Evolutionary conservation across 1,140 invertebrate species (phyloP).

Genomic region (Drosophila watanabei): DNA sequence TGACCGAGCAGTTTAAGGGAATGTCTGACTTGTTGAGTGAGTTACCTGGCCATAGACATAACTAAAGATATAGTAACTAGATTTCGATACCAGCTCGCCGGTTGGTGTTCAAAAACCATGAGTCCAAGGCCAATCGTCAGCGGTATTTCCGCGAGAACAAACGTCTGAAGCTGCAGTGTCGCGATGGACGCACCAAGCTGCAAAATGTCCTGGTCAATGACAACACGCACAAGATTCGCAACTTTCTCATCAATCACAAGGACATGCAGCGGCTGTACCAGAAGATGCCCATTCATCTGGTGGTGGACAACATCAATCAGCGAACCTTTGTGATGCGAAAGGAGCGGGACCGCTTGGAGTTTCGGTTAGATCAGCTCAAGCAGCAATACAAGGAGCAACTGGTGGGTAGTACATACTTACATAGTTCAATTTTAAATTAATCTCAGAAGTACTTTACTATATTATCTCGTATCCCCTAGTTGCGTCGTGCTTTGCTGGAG

Average conservation of each 20-base stretch:
- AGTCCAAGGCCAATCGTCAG: conserved; percentile 68
- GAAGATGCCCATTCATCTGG: conserved; percentile 76
- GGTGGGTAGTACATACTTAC: conserved; percentile 22
- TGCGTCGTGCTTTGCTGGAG: conserved; percentile 61
- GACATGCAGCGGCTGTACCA: conserved; percentile 79
- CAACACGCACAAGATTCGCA: conserved; percentile 69
- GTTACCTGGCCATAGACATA: not conserved
- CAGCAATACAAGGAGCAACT: conserved; percentile 53
- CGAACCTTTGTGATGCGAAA: conserved; percentile 81
- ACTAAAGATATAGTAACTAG: not conserved
- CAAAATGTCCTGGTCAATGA: conserved; percentile 68
- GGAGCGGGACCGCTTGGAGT: conserved; percentile 75
- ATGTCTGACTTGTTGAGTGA: conserved; percentile 78
- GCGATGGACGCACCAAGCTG: conserved; percentile 74
- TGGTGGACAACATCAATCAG: conserved; percentile 83
- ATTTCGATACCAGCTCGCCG: conserved; percentile 49
- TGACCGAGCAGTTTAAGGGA: conserved; percentile 74
- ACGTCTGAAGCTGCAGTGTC: conserved; percentile 70
- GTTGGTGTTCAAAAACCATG: conserved; percentile 66
- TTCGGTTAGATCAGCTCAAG: conserved; percentile 64
- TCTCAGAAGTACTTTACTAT: not conserved
- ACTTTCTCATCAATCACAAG: conserved; percentile 73
- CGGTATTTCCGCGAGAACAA: conserved; percentile 59
- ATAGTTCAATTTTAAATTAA: not conserved
- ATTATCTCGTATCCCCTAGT: conserved; percentile 5